Conservation (phyloP, 2,888 invertebrate genomes). For the Drosophila anceps region DNA sequence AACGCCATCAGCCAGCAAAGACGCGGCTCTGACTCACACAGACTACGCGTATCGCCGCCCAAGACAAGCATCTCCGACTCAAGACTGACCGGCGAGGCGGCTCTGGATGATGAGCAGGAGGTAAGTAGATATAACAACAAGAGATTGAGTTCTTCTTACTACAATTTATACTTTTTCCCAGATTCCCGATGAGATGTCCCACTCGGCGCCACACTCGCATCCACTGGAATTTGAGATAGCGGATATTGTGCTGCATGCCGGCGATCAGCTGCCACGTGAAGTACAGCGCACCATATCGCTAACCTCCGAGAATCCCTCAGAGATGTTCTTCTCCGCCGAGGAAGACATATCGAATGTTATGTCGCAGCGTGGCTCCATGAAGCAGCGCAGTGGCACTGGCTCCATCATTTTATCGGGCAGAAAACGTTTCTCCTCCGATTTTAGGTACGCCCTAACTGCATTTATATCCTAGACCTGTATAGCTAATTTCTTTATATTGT, state of each 20-base stretch:
- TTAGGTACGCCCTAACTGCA: conserved; percentile 75
- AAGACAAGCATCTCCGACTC: conserved; percentile 95
- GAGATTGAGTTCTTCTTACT: not conserved
- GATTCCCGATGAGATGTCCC: conserved; percentile 85
- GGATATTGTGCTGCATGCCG: conserved; percentile 83
- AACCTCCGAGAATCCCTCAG: conserved; percentile 95
- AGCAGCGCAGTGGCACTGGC: conserved; percentile 81
- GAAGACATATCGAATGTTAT: conserved; percentile 89
- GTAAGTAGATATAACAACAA: conserved; percentile 60
- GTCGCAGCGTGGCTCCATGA: conserved; percentile 83
- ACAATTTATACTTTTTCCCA: conserved; percentile 28
- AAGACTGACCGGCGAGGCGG: conserved; percentile 91
- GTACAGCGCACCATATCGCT: conserved; percentile 93
- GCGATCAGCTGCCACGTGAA: conserved; percentile 83
- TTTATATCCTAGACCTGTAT: not conserved
- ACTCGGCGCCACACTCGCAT: conserved; percentile 85
- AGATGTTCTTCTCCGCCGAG: conserved; percentile 97
- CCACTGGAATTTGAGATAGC: conserved; percentile 85
- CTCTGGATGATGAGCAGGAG: conserved; percentile 86
- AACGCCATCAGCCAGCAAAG: conserved; percentile 85
- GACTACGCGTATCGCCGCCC: conserved; percentile 87
- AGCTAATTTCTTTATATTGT: not conserved
- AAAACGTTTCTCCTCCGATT: conserved; percentile 85
- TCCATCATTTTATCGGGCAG: conserved; percentile 84
- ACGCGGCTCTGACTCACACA: conserved; percentile 86